These are phyloP conservation scores for Drymonia ruficornis DNA, from an alignment of 2,888 invertebrate genomes.

Conservation along the genomic window DNA sequence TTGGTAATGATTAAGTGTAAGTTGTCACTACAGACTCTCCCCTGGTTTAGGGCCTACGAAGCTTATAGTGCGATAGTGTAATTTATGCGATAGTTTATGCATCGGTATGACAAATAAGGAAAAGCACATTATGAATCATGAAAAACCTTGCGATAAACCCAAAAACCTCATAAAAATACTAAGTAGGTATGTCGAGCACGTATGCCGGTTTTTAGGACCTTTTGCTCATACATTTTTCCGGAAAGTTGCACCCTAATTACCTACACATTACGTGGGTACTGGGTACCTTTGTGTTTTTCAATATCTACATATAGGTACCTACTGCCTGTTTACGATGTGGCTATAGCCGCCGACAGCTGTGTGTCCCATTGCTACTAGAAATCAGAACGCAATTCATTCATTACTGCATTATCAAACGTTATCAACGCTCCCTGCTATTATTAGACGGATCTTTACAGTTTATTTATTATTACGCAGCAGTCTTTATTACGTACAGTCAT, in stretches of 20 bases:
- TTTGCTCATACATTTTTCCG: too few species aligned
- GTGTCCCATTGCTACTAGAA: slow-evolving; percentile 20
- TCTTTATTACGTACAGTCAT: slow-evolving; percentile 7
- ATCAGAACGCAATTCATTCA: slow-evolving; percentile 25
- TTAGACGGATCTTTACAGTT: slow-evolving; percentile 19
- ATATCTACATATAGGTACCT: too few species aligned
- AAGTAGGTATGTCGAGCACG: neutral
- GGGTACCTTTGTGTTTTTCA: neutral
- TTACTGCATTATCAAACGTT: slow-evolving; percentile 23
- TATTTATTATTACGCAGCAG: neutral
- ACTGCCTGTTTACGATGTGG: neutral
- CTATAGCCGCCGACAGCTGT: neutral
- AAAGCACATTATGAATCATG: slow-evolving; percentile 9
- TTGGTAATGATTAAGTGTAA: too few species aligned
- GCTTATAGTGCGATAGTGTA: too few species aligned
- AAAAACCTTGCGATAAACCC: neutral
- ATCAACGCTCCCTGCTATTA: slow-evolving; percentile 22
- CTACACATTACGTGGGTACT: too few species aligned
- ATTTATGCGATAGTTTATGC: too few species aligned
- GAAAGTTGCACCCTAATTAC: too few species aligned
- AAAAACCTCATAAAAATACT: neutral
- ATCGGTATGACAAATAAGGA: neutral
- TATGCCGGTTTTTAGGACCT: too few species aligned
- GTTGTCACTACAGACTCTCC: too few species aligned
- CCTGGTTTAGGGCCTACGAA: too few species aligned